These are phyloP conservation scores for Synanthedon vespiformis DNA, from an alignment of 2,888 invertebrate genomes.

Conservation along the genomic window DNA sequence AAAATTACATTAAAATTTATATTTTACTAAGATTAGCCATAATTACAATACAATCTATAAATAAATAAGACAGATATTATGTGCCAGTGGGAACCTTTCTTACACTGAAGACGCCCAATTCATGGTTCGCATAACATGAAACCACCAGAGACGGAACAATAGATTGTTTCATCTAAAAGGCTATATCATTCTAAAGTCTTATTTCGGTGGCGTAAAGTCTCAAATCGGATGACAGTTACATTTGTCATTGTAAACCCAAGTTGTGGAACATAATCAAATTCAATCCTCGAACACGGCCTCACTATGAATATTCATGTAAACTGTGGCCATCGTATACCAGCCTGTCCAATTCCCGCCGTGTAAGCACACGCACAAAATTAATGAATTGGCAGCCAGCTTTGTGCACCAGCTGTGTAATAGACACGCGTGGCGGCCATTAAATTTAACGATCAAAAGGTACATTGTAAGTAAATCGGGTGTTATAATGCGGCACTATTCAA, in stretches of 20 bases:
- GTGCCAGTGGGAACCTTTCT: too few species aligned
- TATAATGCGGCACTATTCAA: conserved; percentile 4
- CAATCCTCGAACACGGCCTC: conserved; percentile 31
- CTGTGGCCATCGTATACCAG: conserved; percentile 45
- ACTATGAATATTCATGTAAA: conserved; percentile 48
- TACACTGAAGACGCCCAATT: too few species aligned
- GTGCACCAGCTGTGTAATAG: conserved; percentile 40
- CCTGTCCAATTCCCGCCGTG: conserved; percentile 51
- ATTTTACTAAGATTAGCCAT: too few species aligned
- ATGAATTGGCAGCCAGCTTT: conserved; percentile 57
- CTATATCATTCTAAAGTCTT: too few species aligned
- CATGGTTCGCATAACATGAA: too few species aligned
- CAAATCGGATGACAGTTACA: background rate
- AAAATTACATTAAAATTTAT: too few species aligned
- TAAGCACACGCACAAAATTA: conserved; percentile 51
- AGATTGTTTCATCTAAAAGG: too few species aligned
- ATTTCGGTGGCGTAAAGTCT: background rate
- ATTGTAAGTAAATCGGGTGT: conserved; percentile 36
- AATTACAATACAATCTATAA: too few species aligned
- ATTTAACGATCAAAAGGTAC: conserved; percentile 57
- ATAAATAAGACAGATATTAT: too few species aligned
- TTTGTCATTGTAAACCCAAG: background rate
- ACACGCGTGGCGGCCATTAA: conserved; percentile 43
- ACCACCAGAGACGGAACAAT: too few species aligned
- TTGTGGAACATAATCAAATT: conserved; percentile 27